Evolutionary conservation across 1,140 invertebrate genomes (phyloP), one percentile per base, ranked within the genome.

Genomic region (Phthorimaea operculella): DNA sequence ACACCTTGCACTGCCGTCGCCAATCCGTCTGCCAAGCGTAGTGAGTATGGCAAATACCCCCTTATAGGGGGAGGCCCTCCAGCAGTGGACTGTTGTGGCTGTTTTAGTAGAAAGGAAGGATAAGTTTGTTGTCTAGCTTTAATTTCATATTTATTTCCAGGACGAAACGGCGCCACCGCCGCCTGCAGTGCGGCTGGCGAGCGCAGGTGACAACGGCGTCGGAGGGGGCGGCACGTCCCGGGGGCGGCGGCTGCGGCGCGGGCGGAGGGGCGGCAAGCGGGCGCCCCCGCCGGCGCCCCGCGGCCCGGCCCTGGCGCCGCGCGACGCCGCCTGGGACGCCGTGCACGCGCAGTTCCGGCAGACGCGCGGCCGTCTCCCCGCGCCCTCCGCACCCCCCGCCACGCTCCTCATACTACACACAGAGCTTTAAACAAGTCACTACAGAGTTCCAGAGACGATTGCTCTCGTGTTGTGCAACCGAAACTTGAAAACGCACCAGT

Each of bases 341-440:
- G 74, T 74, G 66, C 71, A 71, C 51, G 72, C 74, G 63, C 76
- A 76, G 70, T 58, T 79, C 55, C 55, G 36, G 62, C 76, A 76
- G 70, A 57, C 77, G 55, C 53, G 36, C 3, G 36, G 10, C 55
- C 55, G 57, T 34, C 34, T 63, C 64, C 12, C 44, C 60, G 34
- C 64, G 60, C 12, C 28, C 48, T 33, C 49, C 52, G 58, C 57
- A 49, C 58, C 55, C 39, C 59, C 60, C 60, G 54, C 66, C 52
- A 61, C 72, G 33, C 58, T 79, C 51, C 72, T 79, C 61, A 74
- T 81, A 49, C 62, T 81, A 55, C 76, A 64, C 56, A 52, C 73
- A 21, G 73, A 77, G 34, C 59, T 74, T 4, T 74, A 74, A 56
- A n/a, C n/a, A n/a, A 12, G 39, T 42, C 3, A 4, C 39, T n/a